A percentile compares a stretch with the other conserved stretches of the same genome.
These are phyloP conservation scores for Drosophila saltans DNA, from an alignment of 1,140 invertebrate genomes.

Conservation along the genomic window DNA sequence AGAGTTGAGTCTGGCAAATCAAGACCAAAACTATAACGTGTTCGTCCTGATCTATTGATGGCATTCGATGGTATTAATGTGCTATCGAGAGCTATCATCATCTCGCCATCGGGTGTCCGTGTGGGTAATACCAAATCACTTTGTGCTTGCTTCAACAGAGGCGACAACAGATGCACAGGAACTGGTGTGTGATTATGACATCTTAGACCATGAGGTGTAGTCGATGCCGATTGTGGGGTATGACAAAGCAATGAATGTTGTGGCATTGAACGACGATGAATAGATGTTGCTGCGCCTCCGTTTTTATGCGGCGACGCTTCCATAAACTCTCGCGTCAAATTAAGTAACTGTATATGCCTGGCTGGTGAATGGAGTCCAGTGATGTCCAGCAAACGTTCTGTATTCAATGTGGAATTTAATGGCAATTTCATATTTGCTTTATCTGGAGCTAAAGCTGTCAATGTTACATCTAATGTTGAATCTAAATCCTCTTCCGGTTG, in stretches of 20 bases:
- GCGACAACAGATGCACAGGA: slow-evolving; percentile 64
- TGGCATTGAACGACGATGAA: slow-evolving; percentile 46
- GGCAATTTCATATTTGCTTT: slow-evolving; percentile 74
- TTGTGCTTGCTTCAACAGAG: slow-evolving; percentile 65
- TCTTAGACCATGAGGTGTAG: slow-evolving; percentile 47
- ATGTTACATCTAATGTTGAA: slow-evolving; percentile 60
- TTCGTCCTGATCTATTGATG: slow-evolving; percentile 18
- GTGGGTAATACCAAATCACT: slow-evolving; percentile 77
- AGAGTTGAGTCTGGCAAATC: slow-evolving; percentile 73
- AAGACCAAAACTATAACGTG: slow-evolving; percentile 77
- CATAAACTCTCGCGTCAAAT: slow-evolving; percentile 63
- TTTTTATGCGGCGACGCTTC: slow-evolving; percentile 31
- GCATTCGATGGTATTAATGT: slow-evolving; percentile 30
- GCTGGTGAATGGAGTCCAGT: slow-evolving; percentile 52
- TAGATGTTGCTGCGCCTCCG: slow-evolving; percentile 6
- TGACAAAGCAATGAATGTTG: slow-evolving; percentile 63
- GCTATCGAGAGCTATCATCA: slow-evolving; percentile 25
- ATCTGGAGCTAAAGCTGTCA: slow-evolving; percentile 66
- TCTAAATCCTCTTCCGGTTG: slow-evolving; percentile 35
- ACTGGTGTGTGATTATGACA: slow-evolving; percentile 56
- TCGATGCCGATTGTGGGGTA: slow-evolving; percentile 59
- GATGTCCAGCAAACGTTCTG: slow-evolving; percentile 67
- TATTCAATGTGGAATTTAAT: slow-evolving; percentile 75
- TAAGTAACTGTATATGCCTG: slow-evolving; percentile 63
- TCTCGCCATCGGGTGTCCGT: slow-evolving; percentile 65